phyloP scores from a whole-genome alignment of 1,140 invertebrate genomes.

The Proales similis region DNA sequence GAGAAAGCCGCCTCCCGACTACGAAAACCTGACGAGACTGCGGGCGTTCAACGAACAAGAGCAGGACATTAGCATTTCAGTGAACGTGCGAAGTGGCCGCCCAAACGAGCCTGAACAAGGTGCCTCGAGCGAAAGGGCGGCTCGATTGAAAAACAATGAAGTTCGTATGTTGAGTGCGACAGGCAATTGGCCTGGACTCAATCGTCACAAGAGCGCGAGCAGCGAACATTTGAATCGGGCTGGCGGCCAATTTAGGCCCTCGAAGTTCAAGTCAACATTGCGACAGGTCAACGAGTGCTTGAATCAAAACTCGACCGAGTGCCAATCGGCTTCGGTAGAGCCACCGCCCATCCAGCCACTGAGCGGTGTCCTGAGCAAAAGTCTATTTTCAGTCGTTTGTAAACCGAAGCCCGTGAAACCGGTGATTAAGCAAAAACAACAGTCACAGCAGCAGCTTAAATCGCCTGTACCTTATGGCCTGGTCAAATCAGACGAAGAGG shows the following conservation, averaged over 20 bases:
- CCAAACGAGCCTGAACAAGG: no score
- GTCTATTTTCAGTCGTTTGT: slow-evolving; percentile 23
- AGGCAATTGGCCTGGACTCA: no score
- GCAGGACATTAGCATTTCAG: no score
- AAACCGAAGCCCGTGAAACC: slow-evolving; percentile 21
- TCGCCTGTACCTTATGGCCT: no score
- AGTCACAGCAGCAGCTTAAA: not conserved
- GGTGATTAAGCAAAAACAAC: not conserved
- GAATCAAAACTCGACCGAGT: slow-evolving; percentile 11
- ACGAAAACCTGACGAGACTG: slow-evolving; percentile 34
- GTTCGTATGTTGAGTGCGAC: not conserved
- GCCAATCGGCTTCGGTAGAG: not conserved
- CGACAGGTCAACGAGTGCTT: not conserved
- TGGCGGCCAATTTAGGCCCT: slow-evolving; percentile 3
- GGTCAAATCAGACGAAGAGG: not conserved
- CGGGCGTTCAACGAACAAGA: no score
- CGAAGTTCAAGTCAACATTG: not conserved
- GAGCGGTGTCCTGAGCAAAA: slow-evolving; percentile 32
- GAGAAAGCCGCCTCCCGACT: slow-evolving; percentile 29
- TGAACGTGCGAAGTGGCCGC: no score
- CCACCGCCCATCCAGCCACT: slow-evolving; percentile 28
- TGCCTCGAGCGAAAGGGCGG: slow-evolving; percentile 4
- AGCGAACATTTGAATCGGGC: slow-evolving; percentile 1
- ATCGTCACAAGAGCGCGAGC: slow-evolving; percentile 17
- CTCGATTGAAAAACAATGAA: slow-evolving; percentile 3